Conservation (phyloP, 2,888 invertebrate genomes). For the Nymphalis c-album region DNA sequence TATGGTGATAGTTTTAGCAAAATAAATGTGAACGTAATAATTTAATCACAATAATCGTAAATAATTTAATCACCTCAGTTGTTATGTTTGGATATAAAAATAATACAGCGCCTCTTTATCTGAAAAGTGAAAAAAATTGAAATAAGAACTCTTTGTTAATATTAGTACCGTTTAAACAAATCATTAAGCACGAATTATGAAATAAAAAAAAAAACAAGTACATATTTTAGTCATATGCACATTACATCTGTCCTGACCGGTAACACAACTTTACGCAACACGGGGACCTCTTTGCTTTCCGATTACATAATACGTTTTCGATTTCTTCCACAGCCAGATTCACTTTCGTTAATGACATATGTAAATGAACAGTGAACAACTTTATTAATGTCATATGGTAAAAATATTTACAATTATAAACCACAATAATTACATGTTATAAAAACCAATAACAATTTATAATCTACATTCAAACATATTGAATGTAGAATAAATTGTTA, state of each 20-base stretch:
- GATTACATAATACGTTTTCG: constrained; percentile 70
- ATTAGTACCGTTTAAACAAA: too few species aligned
- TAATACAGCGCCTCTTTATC: too few species aligned
- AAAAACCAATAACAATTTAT: too few species aligned
- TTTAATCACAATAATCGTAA: too few species aligned
- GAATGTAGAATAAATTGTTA: background rate
- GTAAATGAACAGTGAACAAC: constrained; percentile 22
- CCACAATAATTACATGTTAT: background rate
- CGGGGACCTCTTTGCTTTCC: constrained; percentile 64
- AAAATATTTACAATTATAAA: background rate
- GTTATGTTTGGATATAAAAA: too few species aligned
- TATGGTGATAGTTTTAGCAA: too few species aligned
- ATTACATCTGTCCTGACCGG: constrained; percentile 30
- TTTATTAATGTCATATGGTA: background rate
- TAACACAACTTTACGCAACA: constrained; percentile 55
- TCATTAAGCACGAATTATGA: too few species aligned
- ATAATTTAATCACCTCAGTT: too few species aligned
- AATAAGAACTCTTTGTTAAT: too few species aligned
- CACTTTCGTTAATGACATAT: constrained; percentile 59
- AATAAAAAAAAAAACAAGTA: background rate
- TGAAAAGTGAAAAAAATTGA: too few species aligned
- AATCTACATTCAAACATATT: too few species aligned
- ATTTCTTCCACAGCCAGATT: constrained; percentile 68
- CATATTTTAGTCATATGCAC: constrained; percentile 6
- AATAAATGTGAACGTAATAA: too few species aligned